A percentile compares a stretch with the other conserved stretches of the same genome.
Evolutionary conservation across 53 echinoderm and acorn worm genomes (phyloP).

Genomic region (Arbacia lixula): DNA sequence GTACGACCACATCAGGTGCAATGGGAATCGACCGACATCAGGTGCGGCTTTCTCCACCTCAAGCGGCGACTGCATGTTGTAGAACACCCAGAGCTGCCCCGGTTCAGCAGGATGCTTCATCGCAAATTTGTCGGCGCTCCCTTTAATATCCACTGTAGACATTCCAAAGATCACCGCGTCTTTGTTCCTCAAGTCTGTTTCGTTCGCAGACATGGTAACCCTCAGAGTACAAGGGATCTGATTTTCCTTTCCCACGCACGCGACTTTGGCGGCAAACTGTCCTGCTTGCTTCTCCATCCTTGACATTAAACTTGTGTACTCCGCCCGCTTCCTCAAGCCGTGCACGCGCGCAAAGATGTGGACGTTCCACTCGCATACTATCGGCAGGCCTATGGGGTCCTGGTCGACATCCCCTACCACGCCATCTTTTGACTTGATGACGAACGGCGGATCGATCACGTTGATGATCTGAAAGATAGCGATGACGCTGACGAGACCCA

Average conservation of each 20-base stretch:
- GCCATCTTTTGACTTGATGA: slow-evolving; percentile 20
- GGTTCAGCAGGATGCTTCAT: slow-evolving; percentile 22
- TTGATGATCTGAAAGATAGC: slow-evolving; percentile 31
- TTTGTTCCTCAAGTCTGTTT: slow-evolving; percentile 55
- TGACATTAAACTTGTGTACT: slow-evolving; percentile 51
- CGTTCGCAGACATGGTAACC: slow-evolving; percentile 50
- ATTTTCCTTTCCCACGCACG: neutral
- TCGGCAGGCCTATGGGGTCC: slow-evolving; percentile 17
- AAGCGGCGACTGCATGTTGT: slow-evolving; percentile 74
- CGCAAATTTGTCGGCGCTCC: neutral
- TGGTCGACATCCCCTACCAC: neutral
- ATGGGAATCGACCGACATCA: slow-evolving; percentile 48
- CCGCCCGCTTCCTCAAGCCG: slow-evolving; percentile 59
- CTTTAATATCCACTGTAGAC: slow-evolving; percentile 70
- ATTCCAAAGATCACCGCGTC: slow-evolving; percentile 80
- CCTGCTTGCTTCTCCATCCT: slow-evolving; percentile 48
- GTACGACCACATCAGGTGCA: slow-evolving; percentile 79
- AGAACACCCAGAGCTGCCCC: slow-evolving; percentile 73
- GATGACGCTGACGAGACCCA: slow-evolving; percentile 35
- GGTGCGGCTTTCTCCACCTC: slow-evolving; percentile 67
- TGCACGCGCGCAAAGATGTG: slow-evolving; percentile 70
- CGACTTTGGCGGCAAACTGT: no score
- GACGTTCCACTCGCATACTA: slow-evolving; percentile 31
- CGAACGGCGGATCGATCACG: slow-evolving; percentile 35
- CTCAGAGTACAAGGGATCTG: slow-evolving; percentile 38